phyloP scores from a whole-genome alignment of 2,113 vertebrate species.

The Oreochromis niloticus region DNA sequence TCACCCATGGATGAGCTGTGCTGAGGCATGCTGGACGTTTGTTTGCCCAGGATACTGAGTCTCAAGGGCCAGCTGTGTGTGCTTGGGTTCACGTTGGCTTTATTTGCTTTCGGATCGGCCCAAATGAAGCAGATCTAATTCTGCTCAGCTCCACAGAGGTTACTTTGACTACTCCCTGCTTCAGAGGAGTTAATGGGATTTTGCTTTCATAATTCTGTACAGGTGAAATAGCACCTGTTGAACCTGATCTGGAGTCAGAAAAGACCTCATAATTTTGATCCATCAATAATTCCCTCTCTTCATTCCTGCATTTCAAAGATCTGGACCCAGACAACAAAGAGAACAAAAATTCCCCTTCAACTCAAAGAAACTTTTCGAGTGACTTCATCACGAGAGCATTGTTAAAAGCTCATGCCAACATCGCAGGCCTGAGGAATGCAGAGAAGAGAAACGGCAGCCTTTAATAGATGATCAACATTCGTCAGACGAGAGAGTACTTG shows the following conservation, averaged over 20 bases:
- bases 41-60: slow-evolving; percentile 74
- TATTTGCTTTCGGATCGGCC: slow-evolving; percentile 77
- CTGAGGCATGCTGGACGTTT: slow-evolving; percentile 62
- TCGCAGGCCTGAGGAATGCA: slow-evolving; percentile 30
- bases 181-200: slow-evolving; percentile 19
- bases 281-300: slow-evolving; percentile 17
- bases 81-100: slow-evolving; percentile 59
- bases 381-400: slow-evolving; percentile 39
- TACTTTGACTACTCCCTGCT: slow-evolving; percentile 25
- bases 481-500: slow-evolving; percentile 65
- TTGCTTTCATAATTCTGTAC: slow-evolving; percentile 7
- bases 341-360: slow-evolving; percentile 51
- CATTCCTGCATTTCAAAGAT: slow-evolving; percentile 52
- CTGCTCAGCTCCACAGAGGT: slow-evolving; percentile 47
- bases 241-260: slow-evolving; percentile 31
- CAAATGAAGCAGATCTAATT: slow-evolving; percentile 75
- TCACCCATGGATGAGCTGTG: slow-evolving; percentile 42
- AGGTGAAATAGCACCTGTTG: slow-evolving; percentile 41
- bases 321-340: slow-evolving; percentile 47
- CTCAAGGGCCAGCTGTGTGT: slow-evolving; percentile 79
- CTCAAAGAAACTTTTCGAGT: slow-evolving; percentile 35
- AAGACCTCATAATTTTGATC: background rate
- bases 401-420: slow-evolving; percentile 38
- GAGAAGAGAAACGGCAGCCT: slow-evolving; percentile 29
- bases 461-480: slow-evolving; percentile 48